Base-by-base conservation (phyloP, 2,797 vertebrate species). In the Peromyscus nudipes region DNA sequence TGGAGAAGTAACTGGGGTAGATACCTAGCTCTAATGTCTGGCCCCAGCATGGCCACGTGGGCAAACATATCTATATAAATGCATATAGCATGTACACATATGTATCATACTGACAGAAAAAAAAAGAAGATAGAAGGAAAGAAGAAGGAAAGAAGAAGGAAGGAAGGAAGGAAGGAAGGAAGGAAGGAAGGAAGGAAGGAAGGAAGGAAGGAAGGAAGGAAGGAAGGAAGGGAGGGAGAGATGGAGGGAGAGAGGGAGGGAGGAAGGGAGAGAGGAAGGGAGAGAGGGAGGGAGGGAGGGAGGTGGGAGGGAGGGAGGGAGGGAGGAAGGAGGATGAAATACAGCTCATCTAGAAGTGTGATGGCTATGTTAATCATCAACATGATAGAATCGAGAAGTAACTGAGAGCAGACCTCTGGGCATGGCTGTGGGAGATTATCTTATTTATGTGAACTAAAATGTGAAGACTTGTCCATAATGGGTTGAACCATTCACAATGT, bases 181-280 rank as follows among this genome's bases (percentile, higher is more conserved):
- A 4, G 25, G 6, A 31, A 7, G 13, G 7, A 8, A 19, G 14
- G 10, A 11, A 49, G 1, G 10, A 1, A 49, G 9, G 46, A 1
- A 49, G 46, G 46, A 1, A 10, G 46, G 1, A 1, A 11, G 10
- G 10, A 1, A 13, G 17, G 14, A 10, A 29, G 10, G 37, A 29
- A 40, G 7, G 19, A 23, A 9, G 9, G 8, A n/a, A 0, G 6
- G 25, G 21, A 25, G 4, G 4, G 1, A 43, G 7, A 21, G 1
- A 27, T 3, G 3, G 3, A 29, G 3, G 11, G 1, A 37, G 11
- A 5, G 7, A 81, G 1, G 8, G 10, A 40, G 17, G 27, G 29
- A 31, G 14, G 19, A 25, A 5, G 9, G 9, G 6, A 0, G 14
- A 6, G 11, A 12, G 10, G 4, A 0, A 27, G 4, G 31, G 3